phyloP scores from a whole-genome alignment of 2,113 vertebrate species.

The Anhinga anhinga region DNA sequence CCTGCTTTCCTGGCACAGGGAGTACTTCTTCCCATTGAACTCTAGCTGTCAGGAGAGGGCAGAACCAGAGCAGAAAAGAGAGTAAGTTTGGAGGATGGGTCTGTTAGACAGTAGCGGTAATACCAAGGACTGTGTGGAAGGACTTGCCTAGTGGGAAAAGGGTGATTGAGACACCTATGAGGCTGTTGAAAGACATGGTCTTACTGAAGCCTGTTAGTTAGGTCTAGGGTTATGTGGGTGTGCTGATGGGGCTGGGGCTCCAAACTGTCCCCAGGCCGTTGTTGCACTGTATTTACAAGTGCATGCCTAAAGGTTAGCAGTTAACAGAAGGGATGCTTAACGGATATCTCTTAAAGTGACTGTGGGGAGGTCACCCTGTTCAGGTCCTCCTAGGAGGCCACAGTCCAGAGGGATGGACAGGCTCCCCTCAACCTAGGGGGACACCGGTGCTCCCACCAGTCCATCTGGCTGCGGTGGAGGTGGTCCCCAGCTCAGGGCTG shows the following conservation, averaged over 20 bases:
- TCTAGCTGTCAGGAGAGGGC: background rate
- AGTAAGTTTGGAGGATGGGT: background rate
- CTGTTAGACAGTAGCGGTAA: background rate
- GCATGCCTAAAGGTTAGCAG: background rate
- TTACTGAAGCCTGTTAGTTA: background rate
- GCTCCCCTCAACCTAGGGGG: background rate
- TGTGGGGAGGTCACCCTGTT: background rate
- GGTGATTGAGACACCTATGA: background rate
- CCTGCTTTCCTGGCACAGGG: background rate
- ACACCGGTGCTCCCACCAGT: background rate
- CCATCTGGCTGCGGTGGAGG: rapidly evolving
- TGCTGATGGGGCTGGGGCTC: background rate
- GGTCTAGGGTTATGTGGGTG: background rate
- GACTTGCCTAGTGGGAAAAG: background rate
- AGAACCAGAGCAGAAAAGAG: background rate
- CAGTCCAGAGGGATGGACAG: rapidly evolving
- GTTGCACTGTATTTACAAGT: background rate
- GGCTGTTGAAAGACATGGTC: background rate
- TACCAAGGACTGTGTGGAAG: background rate
- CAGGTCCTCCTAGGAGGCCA: background rate
- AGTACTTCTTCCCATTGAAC: background rate
- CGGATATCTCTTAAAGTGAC: background rate
- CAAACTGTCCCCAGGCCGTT: background rate
- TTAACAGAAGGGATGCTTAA: background rate
- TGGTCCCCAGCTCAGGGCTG: background rate